Base-by-base conservation (phyloP, 2,797 vertebrate species). In the Cirrhinus mrigala region DNA sequence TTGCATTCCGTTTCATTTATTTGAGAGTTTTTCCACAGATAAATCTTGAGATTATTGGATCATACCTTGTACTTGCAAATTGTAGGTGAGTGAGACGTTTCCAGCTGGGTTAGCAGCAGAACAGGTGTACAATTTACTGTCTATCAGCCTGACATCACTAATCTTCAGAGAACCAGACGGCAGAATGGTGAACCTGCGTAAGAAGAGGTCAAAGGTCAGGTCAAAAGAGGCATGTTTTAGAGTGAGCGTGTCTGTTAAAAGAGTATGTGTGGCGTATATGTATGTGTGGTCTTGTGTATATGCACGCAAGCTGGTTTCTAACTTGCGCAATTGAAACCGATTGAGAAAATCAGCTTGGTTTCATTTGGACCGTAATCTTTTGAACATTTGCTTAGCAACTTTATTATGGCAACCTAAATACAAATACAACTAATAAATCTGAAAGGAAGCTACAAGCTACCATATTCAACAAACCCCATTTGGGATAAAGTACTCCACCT, bases 41-140 rank as follows among this genome's bases (percentile, higher is more conserved):
- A 70, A 52, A 60, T 69, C 27, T 62, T n/a, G n/a, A 27, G 10
- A 16, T 27, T 69, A 14, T 68, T 44, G 16, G 50, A 73, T 50
- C n/a, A 86, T 95, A 97, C 98, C 97, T 96, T 96, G 97, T 80
- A 99, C 91, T 0, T 91, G 91, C 85, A 99, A 95, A 93, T 86
- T 90, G 91, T 98, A 98, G 94, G 86, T 95, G 20, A 94, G 92
- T 0, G 96, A 96, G 75, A 94, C 14, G 0, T 94, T 97, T 22
- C 98, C 98, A 0, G 95, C 98, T 0, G 95, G 89, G 83, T 97
- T 99, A 0, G 91, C 93, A 46, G 97, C 98, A 0, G 91, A 95
- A 92, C 98, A 99, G 90, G 94, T 95, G 79, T 99, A 99, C 16
- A 94, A 92, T 88, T 97, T 97, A 0, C 91, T 94, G 91, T 99